phyloP scores from a whole-genome alignment of 2,113 vertebrate genomes.

The Malaclemys terrapin region DNA sequence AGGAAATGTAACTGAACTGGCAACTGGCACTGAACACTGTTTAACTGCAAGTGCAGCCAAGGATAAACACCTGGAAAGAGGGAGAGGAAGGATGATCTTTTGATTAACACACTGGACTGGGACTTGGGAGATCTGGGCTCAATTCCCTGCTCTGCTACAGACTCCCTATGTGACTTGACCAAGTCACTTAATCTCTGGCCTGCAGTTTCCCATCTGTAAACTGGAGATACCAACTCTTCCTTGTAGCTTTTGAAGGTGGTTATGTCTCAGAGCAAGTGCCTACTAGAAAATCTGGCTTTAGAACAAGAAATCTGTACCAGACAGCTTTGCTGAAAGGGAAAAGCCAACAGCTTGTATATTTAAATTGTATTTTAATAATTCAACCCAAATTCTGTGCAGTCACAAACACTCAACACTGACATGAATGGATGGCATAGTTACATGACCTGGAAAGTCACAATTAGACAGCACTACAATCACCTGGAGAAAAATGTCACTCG shows the following conservation, averaged over 20 bases:
- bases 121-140: not conserved
- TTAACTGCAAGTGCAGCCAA: not conserved
- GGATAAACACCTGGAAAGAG: not conserved
- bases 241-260: not conserved
- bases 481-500: not conserved
- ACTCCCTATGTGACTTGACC: not conserved
- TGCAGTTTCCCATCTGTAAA: not conserved
- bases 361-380: constrained; percentile 43
- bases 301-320: not conserved
- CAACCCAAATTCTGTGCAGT: not conserved
- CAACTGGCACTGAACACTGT: not conserved
- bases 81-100: not conserved
- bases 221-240: not conserved
- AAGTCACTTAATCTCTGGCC: not conserved
- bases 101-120: not conserved
- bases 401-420: not conserved
- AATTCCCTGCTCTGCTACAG: not conserved
- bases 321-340: not conserved
- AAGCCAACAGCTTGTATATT: not conserved
- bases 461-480: not conserved
- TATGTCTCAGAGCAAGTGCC: not conserved
- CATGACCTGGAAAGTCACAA: not conserved
- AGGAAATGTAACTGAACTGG: not conserved
- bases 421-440: rapidly evolving
- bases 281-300: not conserved